Evolutionary conservation across 2,797 vertebrate species (phyloP).

Genomic region (Lemur catta): DNA sequence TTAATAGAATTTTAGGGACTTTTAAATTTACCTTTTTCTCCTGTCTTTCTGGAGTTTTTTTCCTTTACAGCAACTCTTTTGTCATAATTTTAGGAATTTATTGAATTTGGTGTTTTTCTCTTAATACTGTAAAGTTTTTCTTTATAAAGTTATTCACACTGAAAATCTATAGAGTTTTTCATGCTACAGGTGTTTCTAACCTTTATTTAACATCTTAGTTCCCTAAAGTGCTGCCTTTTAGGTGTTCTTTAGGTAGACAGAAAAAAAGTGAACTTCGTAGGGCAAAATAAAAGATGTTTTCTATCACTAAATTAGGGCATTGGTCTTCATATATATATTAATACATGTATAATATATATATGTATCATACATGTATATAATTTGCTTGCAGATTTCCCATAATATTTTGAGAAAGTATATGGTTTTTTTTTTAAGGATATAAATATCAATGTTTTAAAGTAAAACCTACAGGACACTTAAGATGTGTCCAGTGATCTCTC

Average conservation of each 20-base stretch:
- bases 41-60: not conserved
- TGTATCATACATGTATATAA: too few relatives aligned
- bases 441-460: conserved; percentile 2
- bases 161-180: not conserved
- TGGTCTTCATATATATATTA: not conserved
- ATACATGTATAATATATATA: too few relatives aligned
- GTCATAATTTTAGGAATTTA: not conserved
- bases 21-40: not conserved
- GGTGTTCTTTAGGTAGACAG: not conserved
- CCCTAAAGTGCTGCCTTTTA: not conserved
- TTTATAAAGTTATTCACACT: not conserved
- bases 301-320: not conserved
- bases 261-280: not conserved
- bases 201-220: not conserved
- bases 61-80: not conserved
- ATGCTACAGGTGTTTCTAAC: not conserved
- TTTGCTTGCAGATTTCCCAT: not conserved
- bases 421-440: not conserved
- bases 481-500: not conserved
- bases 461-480: not conserved
- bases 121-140: not conserved
- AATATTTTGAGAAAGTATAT: not conserved
- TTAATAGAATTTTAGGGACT: not conserved
- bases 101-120: not conserved
- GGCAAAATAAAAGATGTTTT: not conserved